Evolutionary conservation across 2,888 invertebrate species (phyloP), one percentile per base, ranked within the genome.

Genomic region (Gastrophysa polygoni): DNA sequence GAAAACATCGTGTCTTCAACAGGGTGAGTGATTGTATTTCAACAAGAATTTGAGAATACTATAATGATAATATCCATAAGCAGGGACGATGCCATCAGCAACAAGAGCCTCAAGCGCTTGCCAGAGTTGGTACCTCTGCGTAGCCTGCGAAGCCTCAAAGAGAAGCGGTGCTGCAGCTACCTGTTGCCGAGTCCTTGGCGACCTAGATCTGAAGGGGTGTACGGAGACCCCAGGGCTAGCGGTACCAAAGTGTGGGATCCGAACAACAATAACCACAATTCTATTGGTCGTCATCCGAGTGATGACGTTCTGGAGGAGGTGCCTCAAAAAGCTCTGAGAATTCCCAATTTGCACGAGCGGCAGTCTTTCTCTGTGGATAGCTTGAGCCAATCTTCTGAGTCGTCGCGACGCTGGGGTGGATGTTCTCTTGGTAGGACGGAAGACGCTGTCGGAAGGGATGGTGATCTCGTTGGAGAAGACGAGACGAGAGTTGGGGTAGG

Each of bases 121-220:
- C 80, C 80, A 5, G 74, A 73, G 58, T 70, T 81, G 57, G 68
- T 81, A 63, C 81, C 81, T 0, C 74, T 75, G 61, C 7, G 34
- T 34, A 44, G 54, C 55, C 62, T 49, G 51, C 63, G 43, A 58
- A 57, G 34, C 55, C 63, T 77, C 24, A 54, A 44, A 18, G 34
- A 56, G 7, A 78, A 73, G 59, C 79, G 80, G 18, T 81, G 85
- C 66, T 81, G 82, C 52, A 86, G 86, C 73, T 81, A 84, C 71
- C 85, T 86, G 16, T 72, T 85, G 69, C 84, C 85, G n/a, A 85
- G 82, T 73, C 87, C 87, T 10, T 87, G 87, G 87, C 81, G 80
- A 68, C 83, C 85, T 1, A 81, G 83, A 44, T 64, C 73, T 18
- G 67, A 70, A 24, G 72, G 71, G n/a, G 68, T 80, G 18, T 68